Base-by-base conservation (phyloP, 2,113 vertebrate species). In the Ascaphus truei region DNA sequence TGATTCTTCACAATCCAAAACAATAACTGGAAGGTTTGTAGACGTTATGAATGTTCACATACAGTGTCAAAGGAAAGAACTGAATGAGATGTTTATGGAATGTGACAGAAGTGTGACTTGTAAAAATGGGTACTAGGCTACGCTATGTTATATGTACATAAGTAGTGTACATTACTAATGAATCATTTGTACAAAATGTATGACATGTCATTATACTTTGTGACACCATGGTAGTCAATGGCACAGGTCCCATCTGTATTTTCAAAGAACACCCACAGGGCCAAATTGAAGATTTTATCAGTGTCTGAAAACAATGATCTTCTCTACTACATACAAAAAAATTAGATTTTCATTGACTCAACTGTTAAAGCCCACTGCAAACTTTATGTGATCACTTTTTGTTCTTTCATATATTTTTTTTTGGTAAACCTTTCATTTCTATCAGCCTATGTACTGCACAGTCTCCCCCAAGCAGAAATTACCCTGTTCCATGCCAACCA, bases 181-280 rank as follows among this genome's bases (percentile, higher is more conserved):
- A 29, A 52, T 55, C n/a, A 43, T 51, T 12, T 33, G 3, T 2
- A 37, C n/a, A 13, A 10, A 23, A 11, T 25, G 2, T 34, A 39
- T 52, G 16, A 5, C 34, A 39, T 20, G 15, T 41, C 41, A 6
- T 25, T 65, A 22, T 65, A 36, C 39, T 53, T 34, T 53, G 48
- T 53, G 50, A 39, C 25, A 65, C 50, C 37, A 65, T 41, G 11
- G 23, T n/a, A 53, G 30, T 65, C 48, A 53, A 65, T 25, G 27
- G 33, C 36, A 27, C 52, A 34, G 48, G 33, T 65, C 62, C 39
- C 62, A 65, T 65, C 62, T 65, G 62, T 50, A 65, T 65, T 53
- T 65, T 16, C n/a, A n/a, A 23, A 7, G 33, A 20, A 39, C 55
- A 41, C 62, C 62, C 33, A 15, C n/a, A 65, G 62, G 62, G 33